Conservation (phyloP, 1,140 invertebrate species). For the Ooceraea biroi region DNA sequence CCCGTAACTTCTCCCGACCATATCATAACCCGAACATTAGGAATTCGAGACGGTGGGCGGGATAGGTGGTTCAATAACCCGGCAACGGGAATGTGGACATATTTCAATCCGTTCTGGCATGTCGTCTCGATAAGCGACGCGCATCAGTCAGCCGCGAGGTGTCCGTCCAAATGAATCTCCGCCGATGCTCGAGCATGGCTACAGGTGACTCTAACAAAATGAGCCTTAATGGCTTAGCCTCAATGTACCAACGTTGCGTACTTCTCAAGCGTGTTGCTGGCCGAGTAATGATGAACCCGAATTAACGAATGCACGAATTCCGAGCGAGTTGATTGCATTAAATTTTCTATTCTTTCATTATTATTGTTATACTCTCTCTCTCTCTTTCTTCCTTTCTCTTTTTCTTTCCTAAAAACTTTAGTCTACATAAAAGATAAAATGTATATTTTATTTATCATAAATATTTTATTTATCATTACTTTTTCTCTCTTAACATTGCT, state of each 20-base stretch:
- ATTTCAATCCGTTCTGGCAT: conserved; percentile 73
- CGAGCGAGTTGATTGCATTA: neutral
- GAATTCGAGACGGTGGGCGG: conserved; percentile 71
- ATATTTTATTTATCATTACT: neutral
- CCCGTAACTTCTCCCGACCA: conserved; percentile 69
- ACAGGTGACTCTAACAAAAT: conserved; percentile 76
- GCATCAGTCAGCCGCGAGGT: conserved; percentile 76
- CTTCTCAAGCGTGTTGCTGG: neutral
- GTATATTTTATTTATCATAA: neutral
- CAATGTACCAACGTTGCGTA: conserved; percentile 6
- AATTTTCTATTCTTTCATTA: neutral
- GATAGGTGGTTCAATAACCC: conserved; percentile 71
- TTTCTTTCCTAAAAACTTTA: too few relatives aligned
- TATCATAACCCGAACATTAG: conserved; percentile 75
- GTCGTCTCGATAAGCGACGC: conserved; percentile 74
- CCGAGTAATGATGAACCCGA: conserved; percentile 1
- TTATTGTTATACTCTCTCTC: neutral
- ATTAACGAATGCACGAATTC: conserved; percentile 27
- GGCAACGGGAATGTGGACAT: conserved; percentile 70
- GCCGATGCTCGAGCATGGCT: conserved; percentile 39
- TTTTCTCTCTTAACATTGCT: neutral
- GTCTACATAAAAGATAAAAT: too few relatives aligned
- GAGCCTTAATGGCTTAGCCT: conserved; percentile 58
- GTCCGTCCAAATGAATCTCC: conserved; percentile 70
- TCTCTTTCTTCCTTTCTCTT: too few relatives aligned